Evolutionary conservation across 2,113 vertebrate species (phyloP), one percentile per base, ranked within the genome.

Genomic region (Crotalus tigris): DNA sequence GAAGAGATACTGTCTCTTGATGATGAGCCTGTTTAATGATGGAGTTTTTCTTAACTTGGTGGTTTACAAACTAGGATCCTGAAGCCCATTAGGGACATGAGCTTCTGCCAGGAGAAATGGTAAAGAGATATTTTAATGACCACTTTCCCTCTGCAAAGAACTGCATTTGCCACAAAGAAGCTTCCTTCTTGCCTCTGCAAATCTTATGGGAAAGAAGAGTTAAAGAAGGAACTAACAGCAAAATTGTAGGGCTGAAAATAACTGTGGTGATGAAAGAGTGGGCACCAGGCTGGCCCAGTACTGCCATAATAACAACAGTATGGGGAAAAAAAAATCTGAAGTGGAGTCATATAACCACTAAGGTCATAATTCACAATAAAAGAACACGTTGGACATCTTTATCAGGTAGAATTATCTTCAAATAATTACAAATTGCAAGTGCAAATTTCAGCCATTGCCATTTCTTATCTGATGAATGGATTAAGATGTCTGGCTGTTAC

Each of bases 401-500:
- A 26, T 54, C 2, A 53, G 75, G 46, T 26, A 21, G 61, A 26
- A 53, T 64, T 29, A 54, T 15, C 33, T 87, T 55, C 57, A 39
- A 64, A 64, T 81, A 55, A 33, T 15, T 64, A n/a, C 51, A 93
- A 58, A 87, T 33, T 54, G 49, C 81, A 55, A 33, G 24, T 87
- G 49, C 53, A 93, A 59, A 87, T 58, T 64, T 87, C 54, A 89
- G 81, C 89, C 61, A 90, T 89, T 57, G 29, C 89, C 86, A 89
- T 90, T 64, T 17, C 12, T 87, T 90, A 23, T 94, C 94, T 95
- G 95, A 95, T 92, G 94, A 95, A 96, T 94, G 95, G 93, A 94
- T 96, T 95, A 96, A 97, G 96, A 94, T 95, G 96, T 95, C 96
- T 96, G 94, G 94, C 96, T 95, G 96, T 97, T 96, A 95, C 95